phyloP scores from a whole-genome alignment of 2,888 invertebrate genomes.

The Sicus ferrugineus region DNA sequence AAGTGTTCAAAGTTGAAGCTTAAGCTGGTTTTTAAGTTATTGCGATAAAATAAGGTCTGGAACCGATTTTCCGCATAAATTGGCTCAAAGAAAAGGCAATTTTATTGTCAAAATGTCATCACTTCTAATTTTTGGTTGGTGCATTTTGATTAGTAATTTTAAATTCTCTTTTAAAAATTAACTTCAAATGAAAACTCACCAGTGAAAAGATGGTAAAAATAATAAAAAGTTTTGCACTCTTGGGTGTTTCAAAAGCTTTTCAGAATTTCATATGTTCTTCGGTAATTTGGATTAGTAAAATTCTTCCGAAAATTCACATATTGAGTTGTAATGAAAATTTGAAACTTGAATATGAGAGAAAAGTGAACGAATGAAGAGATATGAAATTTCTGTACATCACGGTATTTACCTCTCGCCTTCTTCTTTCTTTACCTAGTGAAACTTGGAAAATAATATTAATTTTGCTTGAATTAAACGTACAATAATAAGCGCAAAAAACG shows the following conservation, averaged over 20 bases:
- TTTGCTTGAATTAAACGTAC: neutral
- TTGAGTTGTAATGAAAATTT: neutral
- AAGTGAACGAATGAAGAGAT: neutral
- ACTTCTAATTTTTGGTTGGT: neutral
- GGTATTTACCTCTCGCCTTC: constrained; percentile 5
- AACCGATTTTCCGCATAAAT: too few relatives aligned
- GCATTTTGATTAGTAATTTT: neutral
- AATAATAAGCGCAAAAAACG: too few relatives aligned
- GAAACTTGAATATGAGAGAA: neutral
- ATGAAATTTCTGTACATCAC: neutral
- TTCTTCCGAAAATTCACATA: constrained; percentile 16
- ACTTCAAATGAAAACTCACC: constrained; percentile 59
- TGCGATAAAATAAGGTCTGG: too few relatives aligned
- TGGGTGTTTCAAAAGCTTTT: constrained; percentile 44
- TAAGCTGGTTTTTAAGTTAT: too few relatives aligned
- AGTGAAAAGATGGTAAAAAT: constrained; percentile 62
- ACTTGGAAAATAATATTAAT: constrained; percentile 9
- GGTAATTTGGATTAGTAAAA: constrained; percentile 49
- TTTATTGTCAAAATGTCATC: neutral
- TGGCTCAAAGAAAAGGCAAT: too few relatives aligned
- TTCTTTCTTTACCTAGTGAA: constrained; percentile 10
- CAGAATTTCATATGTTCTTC: constrained; percentile 59
- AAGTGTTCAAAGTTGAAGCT: neutral
- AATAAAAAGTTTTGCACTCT: constrained; percentile 47
- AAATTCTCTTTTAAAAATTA: neutral